Evolutionary conservation across 2,113 vertebrate genomes (phyloP).

Genomic region (Scomber scombrus): DNA sequence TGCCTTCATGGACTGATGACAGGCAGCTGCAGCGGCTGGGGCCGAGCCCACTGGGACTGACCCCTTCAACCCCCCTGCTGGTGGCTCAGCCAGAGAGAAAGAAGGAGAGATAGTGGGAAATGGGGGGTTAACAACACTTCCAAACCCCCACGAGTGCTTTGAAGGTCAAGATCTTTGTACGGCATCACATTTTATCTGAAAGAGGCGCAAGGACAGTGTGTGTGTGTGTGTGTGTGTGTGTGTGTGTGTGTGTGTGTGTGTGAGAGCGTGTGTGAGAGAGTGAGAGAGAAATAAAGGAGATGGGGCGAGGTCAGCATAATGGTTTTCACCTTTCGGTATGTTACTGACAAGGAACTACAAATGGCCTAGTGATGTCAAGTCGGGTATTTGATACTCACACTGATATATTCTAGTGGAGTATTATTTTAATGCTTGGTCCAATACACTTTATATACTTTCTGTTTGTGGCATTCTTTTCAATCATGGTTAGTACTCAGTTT

Average conservation of each 20-base stretch:
- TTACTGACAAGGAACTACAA: constrained; percentile 14
- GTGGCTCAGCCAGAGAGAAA: constrained; percentile 25
- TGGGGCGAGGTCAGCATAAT: constrained; percentile 19
- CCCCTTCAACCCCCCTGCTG: constrained; percentile 21
- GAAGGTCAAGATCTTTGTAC: constrained; percentile 62
- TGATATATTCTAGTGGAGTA: too few species aligned
- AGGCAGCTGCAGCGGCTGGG: constrained; percentile 59
- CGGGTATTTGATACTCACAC: too few species aligned
- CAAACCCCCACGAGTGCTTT: constrained; percentile 37
- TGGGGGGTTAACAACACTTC: constrained; percentile 21
- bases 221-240: too few species aligned
- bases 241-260: too few species aligned
- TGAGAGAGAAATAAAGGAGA: neutral
- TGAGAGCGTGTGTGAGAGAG: neutral
- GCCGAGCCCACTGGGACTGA: constrained; percentile 52
- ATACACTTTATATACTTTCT: too few species aligned
- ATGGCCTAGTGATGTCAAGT: neutral
- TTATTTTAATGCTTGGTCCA: too few species aligned
- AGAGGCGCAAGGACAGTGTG: neutral
- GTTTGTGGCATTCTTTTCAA: too few species aligned
- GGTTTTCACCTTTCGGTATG: constrained; percentile 38
- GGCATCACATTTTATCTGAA: constrained; percentile 25
- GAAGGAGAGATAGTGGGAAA: constrained; percentile 23
- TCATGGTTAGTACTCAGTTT: too few species aligned
- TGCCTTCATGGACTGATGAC: constrained; percentile 69